A percentile compares a stretch with the other conserved stretches of the same genome.
phyloP scores from a whole-genome alignment of 2,888 invertebrate species.

The Nephrotoma flavescens region DNA sequence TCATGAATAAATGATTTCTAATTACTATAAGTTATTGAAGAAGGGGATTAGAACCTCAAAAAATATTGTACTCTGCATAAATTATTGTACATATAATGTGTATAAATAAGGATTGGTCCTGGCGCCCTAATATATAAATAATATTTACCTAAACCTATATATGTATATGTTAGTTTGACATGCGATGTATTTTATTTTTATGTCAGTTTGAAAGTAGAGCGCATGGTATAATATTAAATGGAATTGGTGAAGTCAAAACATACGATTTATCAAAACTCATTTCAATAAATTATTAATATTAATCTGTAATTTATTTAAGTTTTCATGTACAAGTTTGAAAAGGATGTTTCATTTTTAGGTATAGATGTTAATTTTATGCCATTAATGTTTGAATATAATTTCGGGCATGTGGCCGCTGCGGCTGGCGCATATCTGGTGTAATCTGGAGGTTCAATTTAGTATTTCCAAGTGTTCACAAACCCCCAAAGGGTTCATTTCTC shows the following conservation, averaged over 20 bases:
- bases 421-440: no score
- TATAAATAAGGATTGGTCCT: neutral
- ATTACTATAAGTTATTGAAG: neutral
- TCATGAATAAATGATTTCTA: neutral
- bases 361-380: no score
- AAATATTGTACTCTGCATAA: neutral
- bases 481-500: no score
- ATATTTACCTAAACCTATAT: neutral
- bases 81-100: neutral
- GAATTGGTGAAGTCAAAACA: neutral
- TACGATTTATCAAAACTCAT: neutral
- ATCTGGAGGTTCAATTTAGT: no score
- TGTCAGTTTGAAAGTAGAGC: neutral
- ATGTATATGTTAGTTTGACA: neutral
- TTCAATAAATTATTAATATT: no score
- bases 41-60: neutral
- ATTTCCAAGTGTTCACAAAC: no score
- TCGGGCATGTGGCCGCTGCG: no score
- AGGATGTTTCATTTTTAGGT: no score
- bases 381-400: no score
- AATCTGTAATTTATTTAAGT: no score
- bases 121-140: neutral
- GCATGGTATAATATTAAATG: neutral
- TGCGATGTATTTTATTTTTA: neutral
- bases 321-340: no score